Evolutionary conservation across 2,888 invertebrate species (phyloP), one percentile per base, ranked within the genome.

Genomic region (Sphecodes monilicornis): DNA sequence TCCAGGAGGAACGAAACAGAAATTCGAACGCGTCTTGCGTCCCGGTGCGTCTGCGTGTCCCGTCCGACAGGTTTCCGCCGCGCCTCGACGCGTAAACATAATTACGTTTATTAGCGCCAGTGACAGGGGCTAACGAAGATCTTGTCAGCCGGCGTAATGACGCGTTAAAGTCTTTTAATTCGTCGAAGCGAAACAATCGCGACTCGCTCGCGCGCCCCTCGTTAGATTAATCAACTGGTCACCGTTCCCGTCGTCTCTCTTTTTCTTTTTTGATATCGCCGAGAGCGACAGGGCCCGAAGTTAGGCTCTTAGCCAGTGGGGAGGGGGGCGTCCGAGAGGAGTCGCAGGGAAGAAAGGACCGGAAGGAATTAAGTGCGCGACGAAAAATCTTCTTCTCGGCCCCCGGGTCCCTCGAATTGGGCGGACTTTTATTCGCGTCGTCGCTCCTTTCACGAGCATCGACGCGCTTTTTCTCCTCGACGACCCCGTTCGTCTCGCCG

Each of bases 351-450:
- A 16, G 43, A 18, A 86, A 85, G 74, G 74, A 81, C 70, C 76
- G 86, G 81, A 88, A 88, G 89, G 80, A 88, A 91, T 92, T 90
- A 91, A 89, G 86, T 89, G 88, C 64, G 75, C 43, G 76, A 77
- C 70, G 81, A 83, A 83, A 87, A 87, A 89, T 86, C 83, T 81
- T 80, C 83, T 82, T 81, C 82, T 73, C 68, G 83, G 79, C 4
- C 60, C 60, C 60, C 11, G 32, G 10, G 73, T 73, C 81, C 75
- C 84, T 89, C 86, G 87, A 89, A 81, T 84, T 80, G 71, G 76
- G 81, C 75, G 75, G 76, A 60, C 82, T 89, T 88, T 89, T 89
- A 87, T 86, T 86, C 88, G 79, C 79, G 84, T 66, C 84, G 80
- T 60, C 80, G 43, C 75, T 66, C 86, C 84, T 90, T 91, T 89